These are phyloP conservation scores for Clavelina lepadiformis DNA, from an alignment of 23 tunicate genomes.

Conservation along the genomic window DNA sequence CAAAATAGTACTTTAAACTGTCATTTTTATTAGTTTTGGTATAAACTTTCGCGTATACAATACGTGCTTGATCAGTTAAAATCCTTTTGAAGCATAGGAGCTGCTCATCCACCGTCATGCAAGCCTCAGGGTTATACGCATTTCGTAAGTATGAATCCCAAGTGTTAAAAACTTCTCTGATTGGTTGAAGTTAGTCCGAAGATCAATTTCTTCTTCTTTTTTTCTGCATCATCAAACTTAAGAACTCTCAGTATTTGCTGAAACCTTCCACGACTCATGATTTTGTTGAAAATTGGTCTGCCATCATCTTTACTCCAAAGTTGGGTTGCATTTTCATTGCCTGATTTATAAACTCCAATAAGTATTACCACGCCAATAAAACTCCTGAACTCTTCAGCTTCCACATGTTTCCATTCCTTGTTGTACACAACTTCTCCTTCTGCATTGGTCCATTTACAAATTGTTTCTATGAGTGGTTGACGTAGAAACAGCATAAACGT, in stretches of 20 bases:
- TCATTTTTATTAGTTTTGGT: no score
- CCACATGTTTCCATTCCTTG: neutral
- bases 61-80: no score
- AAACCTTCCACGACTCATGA: slow-evolving; percentile 19
- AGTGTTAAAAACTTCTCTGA: slow-evolving; percentile 17
- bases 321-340: slow-evolving; percentile 19
- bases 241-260: slow-evolving; percentile 25
- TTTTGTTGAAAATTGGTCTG: slow-evolving; percentile 20
- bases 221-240: slow-evolving; percentile 25
- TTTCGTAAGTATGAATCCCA: slow-evolving; percentile 21
- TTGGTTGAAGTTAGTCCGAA: slow-evolving; percentile 19
- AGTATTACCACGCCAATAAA: slow-evolving; percentile 22
- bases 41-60: no score
- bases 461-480: slow-evolving; percentile 1
- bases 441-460: slow-evolving; percentile 16
- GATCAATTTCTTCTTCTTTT: slow-evolving; percentile 23
- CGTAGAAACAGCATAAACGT: slow-evolving; percentile 2
- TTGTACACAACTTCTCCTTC: slow-evolving; percentile 6
- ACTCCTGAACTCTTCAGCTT: slow-evolving; percentile 8
- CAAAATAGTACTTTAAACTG: no score
- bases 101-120: slow-evolving; percentile 22
- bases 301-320: slow-evolving; percentile 29
- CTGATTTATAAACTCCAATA: slow-evolving; percentile 21
- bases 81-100: slow-evolving; percentile 13
- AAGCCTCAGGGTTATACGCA: slow-evolving; percentile 21